Conservation (phyloP, 2,797 vertebrate species). For the Pampus argenteus region DNA sequence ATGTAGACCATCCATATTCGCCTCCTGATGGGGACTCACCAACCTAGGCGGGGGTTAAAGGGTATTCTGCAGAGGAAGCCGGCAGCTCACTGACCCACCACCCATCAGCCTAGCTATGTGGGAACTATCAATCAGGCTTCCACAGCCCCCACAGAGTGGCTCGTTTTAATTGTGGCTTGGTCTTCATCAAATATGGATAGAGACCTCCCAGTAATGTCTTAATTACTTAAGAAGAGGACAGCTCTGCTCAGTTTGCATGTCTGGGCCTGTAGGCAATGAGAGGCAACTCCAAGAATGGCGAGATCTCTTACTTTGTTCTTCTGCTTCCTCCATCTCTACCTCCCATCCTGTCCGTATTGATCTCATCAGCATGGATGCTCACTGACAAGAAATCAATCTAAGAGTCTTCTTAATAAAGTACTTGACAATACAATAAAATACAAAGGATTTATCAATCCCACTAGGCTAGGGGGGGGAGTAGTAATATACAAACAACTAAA, state of each 20-base stretch:
- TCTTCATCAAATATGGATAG: slow-evolving; percentile 85
- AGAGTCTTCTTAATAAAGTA: slow-evolving; percentile 84
- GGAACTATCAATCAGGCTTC: slow-evolving; percentile 73
- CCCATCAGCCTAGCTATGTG: slow-evolving; percentile 53
- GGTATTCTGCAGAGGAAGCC: slow-evolving; percentile 61
- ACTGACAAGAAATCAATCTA: slow-evolving; percentile 85
- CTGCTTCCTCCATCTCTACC: slow-evolving; percentile 56
- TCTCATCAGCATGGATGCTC: slow-evolving; percentile 72
- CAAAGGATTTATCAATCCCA: no score
- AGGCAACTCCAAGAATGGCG: slow-evolving; percentile 61
- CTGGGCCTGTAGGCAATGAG: slow-evolving; percentile 49
- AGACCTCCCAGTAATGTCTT: slow-evolving; percentile 77
- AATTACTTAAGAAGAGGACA: slow-evolving; percentile 79
- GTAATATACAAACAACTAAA: no score
- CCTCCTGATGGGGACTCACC: slow-evolving; percentile 58
- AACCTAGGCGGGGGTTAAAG: slow-evolving; percentile 70
- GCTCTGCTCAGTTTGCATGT: slow-evolving; percentile 56
- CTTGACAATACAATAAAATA: no score
- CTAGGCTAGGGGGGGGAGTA: no score
- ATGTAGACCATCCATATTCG: slow-evolving; percentile 75
- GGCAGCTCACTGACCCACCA: slow-evolving; percentile 63
- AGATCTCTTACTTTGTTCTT: slow-evolving; percentile 64
- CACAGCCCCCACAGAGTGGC: slow-evolving; percentile 47
- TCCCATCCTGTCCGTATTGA: slow-evolving; percentile 73
- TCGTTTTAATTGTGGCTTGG: slow-evolving; percentile 75